Evolutionary conservation across 2,888 invertebrate genomes (phyloP), one percentile per base, ranked within the genome.

Genomic region (Cartodere bifasciata): DNA sequence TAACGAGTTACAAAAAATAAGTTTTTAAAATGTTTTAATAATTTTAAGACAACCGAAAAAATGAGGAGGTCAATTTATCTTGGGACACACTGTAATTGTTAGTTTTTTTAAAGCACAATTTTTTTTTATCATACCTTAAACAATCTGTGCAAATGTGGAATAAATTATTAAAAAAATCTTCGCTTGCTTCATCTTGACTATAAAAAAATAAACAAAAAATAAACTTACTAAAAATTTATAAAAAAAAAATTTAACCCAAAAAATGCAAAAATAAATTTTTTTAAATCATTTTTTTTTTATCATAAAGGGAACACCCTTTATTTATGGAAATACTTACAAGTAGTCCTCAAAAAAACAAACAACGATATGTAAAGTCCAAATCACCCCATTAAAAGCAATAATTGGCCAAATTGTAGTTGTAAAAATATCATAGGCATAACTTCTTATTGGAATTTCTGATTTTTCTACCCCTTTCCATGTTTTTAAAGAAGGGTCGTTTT

Each of bases 321-420:
- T n/a, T n/a, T n/a, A n/a, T n/a, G n/a, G n/a, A 32, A 40, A 35
- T 48, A 75, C 82, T 81, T 58, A 84, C 83, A 79, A 65, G 50
- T 77, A 74, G 40, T 78, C 77, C 47, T 81, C 76, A 42, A 81
- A 75, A 42, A 83, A 74, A 55, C 84, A 85, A 7, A 85, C 62
- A 1, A 80, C 72, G 2, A 77, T 70, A 0, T 82, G 78, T 2
- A 85, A 54, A 4, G 79, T 63, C 3, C 75, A 66, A 2, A 75
- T 66, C 2, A 82, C 58, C 11, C 81, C 51, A 24, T 81, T 56
- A 50, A 85, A 64, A 24, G 84, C 61, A 31, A 75, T 54, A 39
- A 76, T 63, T 0, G 85, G 84, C 9, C 79, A 67, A 7, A 80
- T 68, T 34, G 83, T 68, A 0, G 81, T 75, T 2, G 77, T 70